Base-by-base conservation (phyloP, 2,113 vertebrate species). In the Heloderma charlesbogerti region DNA sequence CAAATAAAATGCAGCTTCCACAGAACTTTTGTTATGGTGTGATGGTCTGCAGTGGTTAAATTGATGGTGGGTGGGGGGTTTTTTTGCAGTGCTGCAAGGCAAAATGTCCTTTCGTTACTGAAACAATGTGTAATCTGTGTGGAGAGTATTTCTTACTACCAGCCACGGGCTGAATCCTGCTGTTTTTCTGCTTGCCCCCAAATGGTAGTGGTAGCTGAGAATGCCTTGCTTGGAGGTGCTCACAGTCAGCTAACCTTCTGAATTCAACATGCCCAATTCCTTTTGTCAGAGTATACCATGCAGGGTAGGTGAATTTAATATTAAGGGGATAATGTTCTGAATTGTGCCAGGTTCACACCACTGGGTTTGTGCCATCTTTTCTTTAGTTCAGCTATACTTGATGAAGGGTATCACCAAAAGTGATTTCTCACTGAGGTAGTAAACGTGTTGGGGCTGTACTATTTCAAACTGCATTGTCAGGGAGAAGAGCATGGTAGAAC, bases 1-100 rank as follows among this genome's bases (percentile, higher is more conserved):
- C 98, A 98, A 99, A 99, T 99, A 99, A 99, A 98, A 99, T 98
- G 98, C 98, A 98, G 98, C 98, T 99, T 99, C 98, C 99, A 99
- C 99, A 98, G 97, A 97, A 94, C 90, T 95, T 94, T 25, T 97
- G 95, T 95, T 97, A 97, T 95, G 85, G 95, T 96, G 96, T 97
- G 95, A 96, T 97, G 93, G 96, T 97, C 95, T 97, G 94, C 96
- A 95, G 88, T 94, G 89, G 91, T 94, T 94, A 91, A n/a, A 94
- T 95, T 94, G 12, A n/a, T 74, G 51, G 86, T 57, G 51, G n/a
- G 22, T 25, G n/a, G 95, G 96, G 95, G 89, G 94, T 95, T 94
- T 95, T 95, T 93, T 74, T 95, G 95, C 10, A 13, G 4, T n/a
- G 48, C 1, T 48, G 1, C 51, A 7, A 66, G 40, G 60, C 40